These are phyloP conservation scores for Drosophila histrio DNA, from an alignment of 2,888 invertebrate genomes.

Conservation along the genomic window DNA sequence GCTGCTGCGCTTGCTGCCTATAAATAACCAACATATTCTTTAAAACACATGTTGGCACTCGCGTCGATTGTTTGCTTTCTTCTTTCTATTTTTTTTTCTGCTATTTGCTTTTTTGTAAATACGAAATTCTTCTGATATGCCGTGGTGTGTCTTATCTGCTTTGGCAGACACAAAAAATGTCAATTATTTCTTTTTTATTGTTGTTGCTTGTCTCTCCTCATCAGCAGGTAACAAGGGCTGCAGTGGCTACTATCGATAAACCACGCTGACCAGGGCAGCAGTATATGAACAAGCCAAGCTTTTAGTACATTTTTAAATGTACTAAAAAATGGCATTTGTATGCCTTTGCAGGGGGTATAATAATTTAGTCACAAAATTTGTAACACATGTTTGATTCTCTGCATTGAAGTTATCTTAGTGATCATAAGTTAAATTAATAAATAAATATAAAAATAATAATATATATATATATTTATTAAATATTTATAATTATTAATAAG, in stretches of 20 bases:
- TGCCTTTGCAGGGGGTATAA: too few species aligned
- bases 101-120: conserved; percentile 2
- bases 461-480: too few species aligned
- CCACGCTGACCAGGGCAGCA: not conserved
- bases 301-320: not conserved
- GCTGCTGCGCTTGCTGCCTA: conserved; percentile 36
- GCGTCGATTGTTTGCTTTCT: conserved; percentile 23
- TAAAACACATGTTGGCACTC: conserved; percentile 57
- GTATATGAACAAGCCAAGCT: not conserved
- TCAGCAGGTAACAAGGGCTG: conserved; percentile 15
- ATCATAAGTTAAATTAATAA: too few species aligned
- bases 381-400: too few species aligned
- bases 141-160: conserved; percentile 26
- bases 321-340: conserved; percentile 9
- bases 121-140: conserved; percentile 8
- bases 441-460: too few species aligned
- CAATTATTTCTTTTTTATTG: too few species aligned
- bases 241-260: conserved; percentile 9
- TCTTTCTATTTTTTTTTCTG: conserved; percentile 1
- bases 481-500: too few species aligned
- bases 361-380: too few species aligned
- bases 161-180: conserved; percentile 3
- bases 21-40: conserved; percentile 43
- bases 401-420: too few species aligned
- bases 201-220: not conserved